Percentiles rank a stretch among this genome's conserved stretches.
Conservation (phyloP, 2,888 invertebrate genomes). For the Nomada hirtipes region DNA sequence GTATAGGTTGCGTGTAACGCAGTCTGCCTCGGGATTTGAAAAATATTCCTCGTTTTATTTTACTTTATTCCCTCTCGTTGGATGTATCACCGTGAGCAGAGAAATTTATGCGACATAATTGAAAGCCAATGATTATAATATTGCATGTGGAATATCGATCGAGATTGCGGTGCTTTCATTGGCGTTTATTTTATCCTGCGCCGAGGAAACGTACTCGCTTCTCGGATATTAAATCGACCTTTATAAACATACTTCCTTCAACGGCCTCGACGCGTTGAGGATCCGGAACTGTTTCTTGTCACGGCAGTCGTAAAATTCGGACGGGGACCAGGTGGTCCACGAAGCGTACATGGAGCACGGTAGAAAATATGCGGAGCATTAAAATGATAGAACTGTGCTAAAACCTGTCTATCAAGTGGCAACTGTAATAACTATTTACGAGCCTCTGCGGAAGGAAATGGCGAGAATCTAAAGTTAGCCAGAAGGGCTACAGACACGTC, state of each 20-base stretch:
- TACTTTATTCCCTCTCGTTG: too few species aligned
- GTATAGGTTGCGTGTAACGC: too few species aligned
- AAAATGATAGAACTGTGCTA: not conserved
- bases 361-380: too few species aligned
- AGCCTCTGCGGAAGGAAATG: too few species aligned
- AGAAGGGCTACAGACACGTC: too few species aligned
- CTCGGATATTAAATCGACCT: not conserved
- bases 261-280: constrained; percentile 12
- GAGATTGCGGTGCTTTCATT: not conserved
- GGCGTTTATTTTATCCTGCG: constrained; percentile 15
- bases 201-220: not conserved
- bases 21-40: too few species aligned
- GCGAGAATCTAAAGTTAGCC: too few species aligned
- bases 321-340: constrained; percentile 15
- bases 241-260: constrained; percentile 3
- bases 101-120: not conserved
- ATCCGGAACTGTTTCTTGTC: constrained; percentile 29
- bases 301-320: constrained; percentile 25
- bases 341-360: too few species aligned
- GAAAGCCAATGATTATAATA: not conserved
- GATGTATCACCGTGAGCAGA: not conserved
- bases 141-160: not conserved
- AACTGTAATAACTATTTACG: too few species aligned
- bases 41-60: too few species aligned
- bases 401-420: not conserved